Evolutionary conservation across 2,888 invertebrate genomes (phyloP).

Genomic region (Pheosia tremula): DNA sequence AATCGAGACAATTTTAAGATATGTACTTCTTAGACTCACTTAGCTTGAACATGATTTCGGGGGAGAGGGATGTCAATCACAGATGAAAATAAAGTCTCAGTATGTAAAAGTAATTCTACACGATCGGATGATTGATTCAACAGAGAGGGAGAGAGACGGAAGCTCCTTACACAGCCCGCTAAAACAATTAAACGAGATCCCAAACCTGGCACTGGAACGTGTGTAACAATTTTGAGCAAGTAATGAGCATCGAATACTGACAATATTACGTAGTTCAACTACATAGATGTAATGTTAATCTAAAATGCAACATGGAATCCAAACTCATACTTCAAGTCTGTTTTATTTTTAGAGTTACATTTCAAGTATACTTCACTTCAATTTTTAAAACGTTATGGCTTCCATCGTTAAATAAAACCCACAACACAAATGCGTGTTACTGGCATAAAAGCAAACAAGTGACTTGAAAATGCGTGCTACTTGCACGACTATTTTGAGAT

Average conservation of each 20-base stretch:
- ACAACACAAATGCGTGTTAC: too few species aligned
- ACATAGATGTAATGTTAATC: slow-evolving; percentile 28
- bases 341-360: background rate
- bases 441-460: too few species aligned
- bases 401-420: too few species aligned
- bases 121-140: too few species aligned
- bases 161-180: too few species aligned
- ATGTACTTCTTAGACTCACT: slow-evolving; percentile 34
- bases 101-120: background rate
- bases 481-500: too few species aligned
- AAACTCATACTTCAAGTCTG: background rate
- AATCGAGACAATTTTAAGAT: slow-evolving; percentile 31
- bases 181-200: slow-evolving; percentile 3
- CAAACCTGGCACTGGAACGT: slow-evolving; percentile 23
- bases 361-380: background rate
- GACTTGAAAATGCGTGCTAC: too few species aligned
- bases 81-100: background rate
- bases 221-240: slow-evolving; percentile 44
- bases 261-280: slow-evolving; percentile 46
- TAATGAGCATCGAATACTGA: slow-evolving; percentile 48
- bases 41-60: slow-evolving; percentile 5
- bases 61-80: background rate
- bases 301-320: slow-evolving; percentile 32
- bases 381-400: slow-evolving; percentile 5
- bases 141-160: too few species aligned